Conservation (phyloP, 2,113 vertebrate genomes). For the Peromyscus maniculatus region DNA sequence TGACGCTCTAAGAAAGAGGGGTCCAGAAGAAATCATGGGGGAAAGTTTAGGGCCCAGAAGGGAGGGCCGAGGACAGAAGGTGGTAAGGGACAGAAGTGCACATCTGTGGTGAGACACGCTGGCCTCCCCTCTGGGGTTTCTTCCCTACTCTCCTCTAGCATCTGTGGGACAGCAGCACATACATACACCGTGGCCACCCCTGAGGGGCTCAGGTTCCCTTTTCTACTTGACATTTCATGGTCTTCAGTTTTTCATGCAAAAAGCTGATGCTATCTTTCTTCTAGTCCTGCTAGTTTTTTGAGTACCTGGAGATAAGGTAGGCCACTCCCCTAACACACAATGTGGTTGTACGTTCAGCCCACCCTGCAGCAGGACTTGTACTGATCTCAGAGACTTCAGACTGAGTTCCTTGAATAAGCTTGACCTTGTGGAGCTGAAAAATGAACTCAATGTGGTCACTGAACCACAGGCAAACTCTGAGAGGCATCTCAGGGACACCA, state of each 20-base stretch:
- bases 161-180: background rate
- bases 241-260: background rate
- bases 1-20: too few species aligned
- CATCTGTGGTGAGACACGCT: background rate
- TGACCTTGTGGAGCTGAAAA: background rate
- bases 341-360: fast-evolving
- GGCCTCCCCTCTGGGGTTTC: fast-evolving
- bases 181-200: fast-evolving
- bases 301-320: background rate
- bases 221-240: background rate
- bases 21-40: fast-evolving
- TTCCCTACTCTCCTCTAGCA: background rate
- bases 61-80: background rate
- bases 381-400: background rate
- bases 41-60: fast-evolving
- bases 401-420: fast-evolving
- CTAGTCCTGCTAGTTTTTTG: too few species aligned
- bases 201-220: background rate
- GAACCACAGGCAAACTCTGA: too few species aligned
- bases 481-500: background rate
- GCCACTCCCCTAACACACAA: background rate
- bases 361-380: too few species aligned
- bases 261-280: background rate
- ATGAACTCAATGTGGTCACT: fast-evolving
- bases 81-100: background rate